Conservation (phyloP, 2,113 vertebrate genomes). For the Recurvirostra avosetta region DNA sequence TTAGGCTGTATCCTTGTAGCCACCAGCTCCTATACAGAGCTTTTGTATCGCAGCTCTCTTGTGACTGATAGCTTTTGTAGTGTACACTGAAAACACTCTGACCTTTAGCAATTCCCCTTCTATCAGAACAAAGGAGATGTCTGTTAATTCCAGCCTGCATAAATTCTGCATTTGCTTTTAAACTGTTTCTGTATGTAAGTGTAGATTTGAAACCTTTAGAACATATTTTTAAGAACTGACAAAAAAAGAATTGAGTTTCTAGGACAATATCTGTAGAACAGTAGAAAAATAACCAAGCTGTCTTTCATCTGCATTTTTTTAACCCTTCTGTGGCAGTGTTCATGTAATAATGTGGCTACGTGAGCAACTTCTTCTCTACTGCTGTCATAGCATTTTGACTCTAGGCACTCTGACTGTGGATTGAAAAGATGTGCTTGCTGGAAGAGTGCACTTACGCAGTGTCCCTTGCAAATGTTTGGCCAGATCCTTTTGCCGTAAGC, state of each 20-base stretch:
- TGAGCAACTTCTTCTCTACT: not conserved
- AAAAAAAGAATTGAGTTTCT: not conserved
- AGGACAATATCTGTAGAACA: not conserved
- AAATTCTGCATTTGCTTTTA: not conserved
- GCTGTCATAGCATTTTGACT: not conserved
- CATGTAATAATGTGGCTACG: rapidly evolving
- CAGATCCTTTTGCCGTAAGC: not conserved
- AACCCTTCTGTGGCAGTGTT: not conserved
- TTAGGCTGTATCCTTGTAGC: not conserved
- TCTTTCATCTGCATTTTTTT: not conserved
- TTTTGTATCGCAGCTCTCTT: not conserved
- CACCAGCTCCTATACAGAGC: not conserved
- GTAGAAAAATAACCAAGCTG: not conserved
- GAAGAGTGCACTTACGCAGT: not conserved
- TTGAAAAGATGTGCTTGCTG: not conserved
- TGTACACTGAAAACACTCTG: not conserved
- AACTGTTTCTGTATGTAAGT: not conserved
- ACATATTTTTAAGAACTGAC: not conserved
- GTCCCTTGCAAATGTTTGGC: not conserved
- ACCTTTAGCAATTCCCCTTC: not conserved
- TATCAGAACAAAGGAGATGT: not conserved
- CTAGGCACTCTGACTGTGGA: not conserved
- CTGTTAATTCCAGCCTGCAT: not conserved
- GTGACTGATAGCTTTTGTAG: not conserved
- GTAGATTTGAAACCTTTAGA: not conserved